Evolutionary conservation across 2,797 vertebrate species (phyloP).

Genomic region (Bradypodion ventrale): DNA sequence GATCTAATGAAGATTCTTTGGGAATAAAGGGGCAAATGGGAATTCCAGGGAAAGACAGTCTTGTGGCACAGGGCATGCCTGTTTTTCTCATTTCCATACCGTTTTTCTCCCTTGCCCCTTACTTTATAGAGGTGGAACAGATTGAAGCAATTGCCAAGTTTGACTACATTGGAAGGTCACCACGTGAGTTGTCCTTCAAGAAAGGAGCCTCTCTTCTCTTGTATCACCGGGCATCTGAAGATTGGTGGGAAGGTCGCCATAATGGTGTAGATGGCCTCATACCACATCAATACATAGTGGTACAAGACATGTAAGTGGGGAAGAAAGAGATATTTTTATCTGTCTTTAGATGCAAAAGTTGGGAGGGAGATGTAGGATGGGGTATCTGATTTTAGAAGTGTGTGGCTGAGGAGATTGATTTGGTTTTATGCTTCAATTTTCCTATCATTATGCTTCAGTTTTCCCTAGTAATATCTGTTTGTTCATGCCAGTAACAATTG

Average conservation of each 20-base stretch:
- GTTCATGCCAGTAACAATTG: not conserved
- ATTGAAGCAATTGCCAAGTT: conserved; percentile 99
- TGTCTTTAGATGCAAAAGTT: not conserved
- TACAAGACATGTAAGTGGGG: conserved; percentile 95
- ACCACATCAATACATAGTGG: conserved; percentile 98
- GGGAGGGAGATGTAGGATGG: not conserved
- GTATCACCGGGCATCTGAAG: conserved; percentile 92
- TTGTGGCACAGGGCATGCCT: not conserved
- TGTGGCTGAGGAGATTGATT: not conserved
- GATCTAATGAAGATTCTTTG: not conserved
- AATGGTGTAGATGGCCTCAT: conserved; percentile 97
- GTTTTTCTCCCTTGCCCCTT: conserved; percentile 15
- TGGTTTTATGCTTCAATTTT: not conserved
- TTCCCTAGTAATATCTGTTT: not conserved
- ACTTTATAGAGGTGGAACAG: conserved; percentile 90
- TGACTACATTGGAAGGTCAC: conserved; percentile 91
- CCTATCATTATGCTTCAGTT: not conserved
- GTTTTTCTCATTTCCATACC: not conserved
- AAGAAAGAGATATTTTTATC: not conserved
- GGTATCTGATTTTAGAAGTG: not conserved
- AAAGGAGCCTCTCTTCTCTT: conserved; percentile 95
- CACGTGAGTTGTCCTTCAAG: conserved; percentile 95
- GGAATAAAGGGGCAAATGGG: not conserved
- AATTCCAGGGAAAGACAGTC: not conserved
- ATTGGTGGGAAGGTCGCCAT: conserved; percentile 99